A percentile compares a stretch with the other conserved stretches of the same genome.
These are phyloP conservation scores for Limenitis arthemis DNA, from an alignment of 2,888 invertebrate species.

Conservation along the genomic window DNA sequence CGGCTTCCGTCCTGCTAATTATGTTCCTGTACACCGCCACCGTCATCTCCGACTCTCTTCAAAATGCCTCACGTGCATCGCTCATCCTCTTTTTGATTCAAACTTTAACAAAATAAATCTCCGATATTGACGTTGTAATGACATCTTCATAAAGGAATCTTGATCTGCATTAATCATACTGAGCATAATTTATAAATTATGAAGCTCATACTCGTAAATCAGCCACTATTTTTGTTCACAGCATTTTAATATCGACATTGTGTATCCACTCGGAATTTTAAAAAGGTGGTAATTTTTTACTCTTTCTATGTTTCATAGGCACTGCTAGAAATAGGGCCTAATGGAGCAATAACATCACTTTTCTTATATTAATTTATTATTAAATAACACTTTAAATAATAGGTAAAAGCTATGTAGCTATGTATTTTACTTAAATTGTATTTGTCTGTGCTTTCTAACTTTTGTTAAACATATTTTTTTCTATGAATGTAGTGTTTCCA, in stretches of 20 bases:
- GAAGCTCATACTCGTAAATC: background rate
- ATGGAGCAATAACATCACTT: too few species aligned
- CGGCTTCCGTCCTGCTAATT: constrained; percentile 64
- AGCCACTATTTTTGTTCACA: background rate
- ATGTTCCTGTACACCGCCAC: constrained; percentile 44
- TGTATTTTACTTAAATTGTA: too few species aligned
- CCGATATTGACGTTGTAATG: constrained; percentile 6
- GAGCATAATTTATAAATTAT: background rate
- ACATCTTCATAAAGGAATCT: constrained; percentile 11
- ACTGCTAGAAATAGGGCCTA: too few species aligned
- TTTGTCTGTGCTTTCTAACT: too few species aligned
- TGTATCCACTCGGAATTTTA: too few species aligned
- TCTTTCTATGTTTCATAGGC: too few species aligned
- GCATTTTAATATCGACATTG: background rate
- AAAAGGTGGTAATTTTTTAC: too few species aligned
- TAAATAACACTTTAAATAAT: too few species aligned
- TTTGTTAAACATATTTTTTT: too few species aligned
- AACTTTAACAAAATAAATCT: constrained; percentile 8
- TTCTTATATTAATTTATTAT: too few species aligned
- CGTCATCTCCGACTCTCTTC: constrained; percentile 44
- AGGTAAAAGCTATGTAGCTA: too few species aligned
- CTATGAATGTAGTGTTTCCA: too few species aligned
- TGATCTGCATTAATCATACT: constrained; percentile 10
- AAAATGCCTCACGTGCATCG: constrained; percentile 45
- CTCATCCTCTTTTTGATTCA: constrained; percentile 31